Evolutionary conservation across 1,140 invertebrate species (phyloP), one percentile per base, ranked within the genome.

Genomic region (Euschistus heros): DNA sequence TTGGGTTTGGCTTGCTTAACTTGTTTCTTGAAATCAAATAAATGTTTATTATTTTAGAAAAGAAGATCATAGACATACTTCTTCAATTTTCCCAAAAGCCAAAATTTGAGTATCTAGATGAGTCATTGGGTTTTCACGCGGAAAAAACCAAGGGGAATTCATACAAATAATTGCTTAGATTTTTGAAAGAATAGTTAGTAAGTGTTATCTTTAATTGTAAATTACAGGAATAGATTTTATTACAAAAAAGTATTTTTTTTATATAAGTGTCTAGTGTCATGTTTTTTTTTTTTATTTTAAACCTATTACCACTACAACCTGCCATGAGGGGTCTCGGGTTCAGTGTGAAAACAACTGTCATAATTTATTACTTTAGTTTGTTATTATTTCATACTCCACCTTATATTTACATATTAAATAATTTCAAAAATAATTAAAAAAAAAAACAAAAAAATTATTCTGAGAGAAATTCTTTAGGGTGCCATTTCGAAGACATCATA

Each of bases 91-190:
- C 74, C 90, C 92, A 0, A 77, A 81, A 8, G 84, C 88, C 0
- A 76, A 84, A n/a, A 67, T 80, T 97, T 64, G 74, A 80, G 63
- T 88, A 85, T 71, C 81, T 97, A 54, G 84, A 83, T 66, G 89
- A 90, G 91, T 7, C 94, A 97, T 75, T 93, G 92, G 89, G 84
- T 95, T 10, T n/a, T n/a, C n/a, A n/a, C 94, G 97, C 73, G 85
- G 89, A 62, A 92, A 97, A 68, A 88, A 94, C 74, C 91, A 93
- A 2, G 72, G 78, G 2, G 83, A 89, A 71, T 96, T 97, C 75
- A 72, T 94, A 14, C 47, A 61, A 20, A 63, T 67, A 33, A 69
- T 69, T 4, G 61, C 52, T 30, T 57, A n/a, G 68, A 6, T 72
- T 70, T 52, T 64, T 70, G 44, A 62, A 67, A 50, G n/a, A 50